Evolutionary conservation across 1,140 invertebrate species (phyloP), one percentile per base, ranked within the genome.

Genomic region (Cepaea nemoralis): DNA sequence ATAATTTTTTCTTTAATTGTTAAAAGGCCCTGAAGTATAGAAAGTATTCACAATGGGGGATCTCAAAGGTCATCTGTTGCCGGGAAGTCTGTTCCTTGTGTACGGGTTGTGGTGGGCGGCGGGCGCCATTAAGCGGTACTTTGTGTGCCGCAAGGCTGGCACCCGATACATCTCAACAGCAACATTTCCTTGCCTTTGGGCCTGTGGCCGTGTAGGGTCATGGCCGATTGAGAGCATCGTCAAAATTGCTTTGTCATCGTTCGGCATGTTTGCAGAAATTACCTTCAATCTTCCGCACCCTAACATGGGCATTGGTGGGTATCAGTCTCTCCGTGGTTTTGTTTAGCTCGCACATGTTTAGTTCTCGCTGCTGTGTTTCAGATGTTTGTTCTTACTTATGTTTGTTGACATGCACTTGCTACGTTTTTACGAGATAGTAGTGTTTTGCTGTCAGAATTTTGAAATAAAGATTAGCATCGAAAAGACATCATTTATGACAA

Each of bases 61-160:
- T 40, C 91, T 93, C 83, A 84, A 86, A 80, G 92, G 92, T 19
- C 93, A 93, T 81, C 86, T 91, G 10, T 84, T 93, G 10, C 93
- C 93, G 2, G 93, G 93, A 71, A 90, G 91, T 16, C 92, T 93
- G 81, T 93, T 93, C 86, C 85, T 91, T 22, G n/a, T 89, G 0
- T 92, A 92, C 86, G 89, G 87, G 0, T n/a, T 92, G 35, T 93
- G 93, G 92, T 93, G 92, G 90, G 87, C 89, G 0, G 86, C 92
- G 50, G 89, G 89, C 31, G 85, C 91, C 31, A 92, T 91, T 79
- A 50, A 84, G 14, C 77, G 86, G 10, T 92, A 91, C 83, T 91
- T 87, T 74, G 75, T 74, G 0, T 89, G 86, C 76, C 85, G 77
- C 66, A 83, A 78, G 31, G 73, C 83, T 39, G 88, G 86, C 40